Conservation (phyloP, 2,888 invertebrate genomes). For the Agriopis marginaria region DNA sequence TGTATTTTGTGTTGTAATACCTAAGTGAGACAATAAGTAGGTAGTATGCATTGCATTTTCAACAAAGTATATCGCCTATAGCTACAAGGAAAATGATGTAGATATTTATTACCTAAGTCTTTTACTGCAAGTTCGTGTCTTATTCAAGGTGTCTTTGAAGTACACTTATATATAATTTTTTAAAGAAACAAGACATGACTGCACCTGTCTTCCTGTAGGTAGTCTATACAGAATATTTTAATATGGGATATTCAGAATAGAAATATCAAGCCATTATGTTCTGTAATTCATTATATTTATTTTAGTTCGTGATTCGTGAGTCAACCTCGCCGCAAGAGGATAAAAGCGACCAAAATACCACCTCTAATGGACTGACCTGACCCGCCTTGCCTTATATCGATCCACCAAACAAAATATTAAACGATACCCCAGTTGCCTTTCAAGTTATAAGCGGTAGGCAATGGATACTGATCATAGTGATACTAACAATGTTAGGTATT, state of each 20-base stretch:
- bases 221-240: too few relatives aligned
- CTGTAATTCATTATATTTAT: constrained; percentile 3
- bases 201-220: not conserved
- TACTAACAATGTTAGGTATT: too few relatives aligned
- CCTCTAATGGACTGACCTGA: constrained; percentile 56
- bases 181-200: not conserved
- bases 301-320: constrained; percentile 33
- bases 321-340: constrained; percentile 31
- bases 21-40: too few relatives aligned
- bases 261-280: not conserved
- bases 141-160: not conserved
- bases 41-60: not conserved
- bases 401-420: constrained; percentile 48
- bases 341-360: constrained; percentile 57
- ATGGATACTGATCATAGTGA: too few relatives aligned
- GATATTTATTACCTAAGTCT: not conserved
- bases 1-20: too few relatives aligned
- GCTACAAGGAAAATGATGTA: not conserved
- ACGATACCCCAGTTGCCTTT: constrained; percentile 16
- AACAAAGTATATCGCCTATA: not conserved
- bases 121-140: not conserved
- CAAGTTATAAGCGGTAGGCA: constrained; percentile 1
- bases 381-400: constrained; percentile 54
- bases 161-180: not conserved
- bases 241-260: not conserved